phyloP scores from a whole-genome alignment of 2,113 vertebrate genomes.

The Silurus asotus region DNA sequence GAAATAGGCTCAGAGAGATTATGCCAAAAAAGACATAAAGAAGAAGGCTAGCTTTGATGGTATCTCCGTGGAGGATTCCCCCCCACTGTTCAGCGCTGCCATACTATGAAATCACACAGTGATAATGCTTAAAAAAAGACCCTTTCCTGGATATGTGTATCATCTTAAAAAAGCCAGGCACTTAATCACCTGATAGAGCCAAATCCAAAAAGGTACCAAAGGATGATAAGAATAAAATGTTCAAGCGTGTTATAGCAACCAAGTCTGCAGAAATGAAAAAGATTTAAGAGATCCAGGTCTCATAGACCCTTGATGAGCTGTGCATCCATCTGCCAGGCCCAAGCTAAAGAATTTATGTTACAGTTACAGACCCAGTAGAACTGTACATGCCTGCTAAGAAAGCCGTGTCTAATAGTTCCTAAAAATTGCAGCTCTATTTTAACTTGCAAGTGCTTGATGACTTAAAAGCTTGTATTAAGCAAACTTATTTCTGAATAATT shows the following conservation, averaged over 20 bases:
- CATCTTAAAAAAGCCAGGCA: neutral
- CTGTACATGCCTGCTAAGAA: neutral
- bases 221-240: neutral
- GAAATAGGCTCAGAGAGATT: constrained; percentile 39
- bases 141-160: neutral
- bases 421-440: neutral
- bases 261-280: constrained; percentile 16
- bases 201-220: constrained; percentile 14
- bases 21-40: constrained; percentile 28
- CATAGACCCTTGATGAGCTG: constrained; percentile 25
- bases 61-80: constrained; percentile 34
- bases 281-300: neutral
- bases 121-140: neutral
- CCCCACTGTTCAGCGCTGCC: constrained; percentile 15
- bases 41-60: constrained; percentile 25
- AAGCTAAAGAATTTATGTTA: constrained; percentile 2
- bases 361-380: constrained; percentile 25
- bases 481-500: neutral
- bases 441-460: neutral
- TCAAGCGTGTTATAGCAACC: neutral
- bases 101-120: constrained; percentile 29
- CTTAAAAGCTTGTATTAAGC: neutral
- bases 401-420: neutral
- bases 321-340: neutral
- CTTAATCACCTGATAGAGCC: neutral